Percentiles rank a stretch among this genome's conserved stretches.
Evolutionary conservation across 2,888 invertebrate genomes (phyloP).

Genomic region (Netelia virgata): DNA sequence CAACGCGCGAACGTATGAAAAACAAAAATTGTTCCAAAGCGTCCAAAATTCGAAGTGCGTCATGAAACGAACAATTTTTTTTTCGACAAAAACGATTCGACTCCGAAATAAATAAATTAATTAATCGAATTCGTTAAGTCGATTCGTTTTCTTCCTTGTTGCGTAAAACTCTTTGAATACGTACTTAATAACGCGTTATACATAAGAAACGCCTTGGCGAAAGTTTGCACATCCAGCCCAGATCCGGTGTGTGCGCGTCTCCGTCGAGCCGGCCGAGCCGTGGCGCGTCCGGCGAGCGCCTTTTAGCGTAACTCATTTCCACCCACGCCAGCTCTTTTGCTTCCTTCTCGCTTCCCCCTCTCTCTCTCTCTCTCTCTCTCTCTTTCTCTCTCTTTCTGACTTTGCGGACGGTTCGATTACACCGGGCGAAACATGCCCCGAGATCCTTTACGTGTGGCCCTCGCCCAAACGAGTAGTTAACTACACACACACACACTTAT

Average conservation of each 20-base stretch:
- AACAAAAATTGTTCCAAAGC: too few species aligned
- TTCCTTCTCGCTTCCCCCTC: slow-evolving; percentile 48
- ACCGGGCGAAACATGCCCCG: slow-evolving; percentile 58
- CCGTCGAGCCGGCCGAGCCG: slow-evolving; percentile 33
- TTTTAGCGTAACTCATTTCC: slow-evolving; percentile 73
- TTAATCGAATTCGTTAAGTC: too few species aligned
- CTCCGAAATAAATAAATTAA: too few species aligned
- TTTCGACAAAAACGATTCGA: too few species aligned
- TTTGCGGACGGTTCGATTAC: slow-evolving; percentile 68
- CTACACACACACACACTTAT: neutral
- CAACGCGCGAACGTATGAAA: too few species aligned
- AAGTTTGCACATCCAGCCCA: slow-evolving; percentile 51
- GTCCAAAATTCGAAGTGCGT: too few species aligned
- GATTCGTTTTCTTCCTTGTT: neutral
- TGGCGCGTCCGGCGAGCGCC: slow-evolving; percentile 61
- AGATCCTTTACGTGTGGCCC: slow-evolving; percentile 58
- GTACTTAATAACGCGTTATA: slow-evolving; percentile 20
- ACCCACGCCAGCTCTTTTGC: slow-evolving; percentile 69
- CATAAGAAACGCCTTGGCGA: slow-evolving; percentile 23
- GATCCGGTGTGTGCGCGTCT: slow-evolving; percentile 61
- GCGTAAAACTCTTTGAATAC: slow-evolving; percentile 16
- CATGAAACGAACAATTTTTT: too few species aligned
- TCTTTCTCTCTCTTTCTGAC: slow-evolving; percentile 43
- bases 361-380: slow-evolving; percentile 41
- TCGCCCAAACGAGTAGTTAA: slow-evolving; percentile 29